These are phyloP conservation scores for Stomatorhinus walkeri DNA, from an alignment of 2,797 vertebrate species.

Conservation along the genomic window DNA sequence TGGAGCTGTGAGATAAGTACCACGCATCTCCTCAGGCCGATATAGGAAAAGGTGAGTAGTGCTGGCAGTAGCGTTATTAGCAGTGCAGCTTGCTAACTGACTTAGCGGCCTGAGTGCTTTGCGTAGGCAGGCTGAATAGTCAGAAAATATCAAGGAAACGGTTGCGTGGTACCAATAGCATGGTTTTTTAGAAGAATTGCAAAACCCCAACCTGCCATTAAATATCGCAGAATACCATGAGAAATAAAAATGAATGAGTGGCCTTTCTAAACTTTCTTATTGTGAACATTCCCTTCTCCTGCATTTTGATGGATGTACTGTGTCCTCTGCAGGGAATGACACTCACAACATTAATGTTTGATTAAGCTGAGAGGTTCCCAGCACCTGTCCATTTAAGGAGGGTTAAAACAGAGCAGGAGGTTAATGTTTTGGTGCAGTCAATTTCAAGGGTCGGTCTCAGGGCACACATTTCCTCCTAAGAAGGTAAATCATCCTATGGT, in stretches of 20 bases:
- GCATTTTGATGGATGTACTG: not conserved
- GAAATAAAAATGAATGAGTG: not conserved
- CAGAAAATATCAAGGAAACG: not conserved
- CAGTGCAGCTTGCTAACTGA: not conserved
- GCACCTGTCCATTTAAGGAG: conserved; percentile 1
- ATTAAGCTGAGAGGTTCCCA: conserved; percentile 3
- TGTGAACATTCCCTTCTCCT: not conserved
- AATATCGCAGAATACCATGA: not conserved
- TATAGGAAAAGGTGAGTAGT: not conserved
- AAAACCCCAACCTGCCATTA: not conserved
- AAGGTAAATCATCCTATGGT: not conserved
- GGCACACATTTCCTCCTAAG: conserved; percentile 4
- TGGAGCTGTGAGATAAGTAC: not conserved
- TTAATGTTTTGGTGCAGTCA: conserved; percentile 12
- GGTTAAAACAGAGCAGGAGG: conserved; percentile 8
- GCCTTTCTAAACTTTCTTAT: not conserved
- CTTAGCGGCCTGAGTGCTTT: not conserved
- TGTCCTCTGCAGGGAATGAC: conserved; percentile 1
- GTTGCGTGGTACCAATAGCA: not conserved
- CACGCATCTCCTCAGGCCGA: not conserved
- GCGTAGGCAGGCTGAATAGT: not conserved
- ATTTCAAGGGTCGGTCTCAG: conserved; percentile 6
- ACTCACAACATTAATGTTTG: conserved; percentile 11
- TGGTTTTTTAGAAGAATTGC: not conserved
- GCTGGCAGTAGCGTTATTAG: not conserved